These are phyloP conservation scores for Apoda limacodes DNA, from an alignment of 2,888 invertebrate genomes.

Conservation along the genomic window DNA sequence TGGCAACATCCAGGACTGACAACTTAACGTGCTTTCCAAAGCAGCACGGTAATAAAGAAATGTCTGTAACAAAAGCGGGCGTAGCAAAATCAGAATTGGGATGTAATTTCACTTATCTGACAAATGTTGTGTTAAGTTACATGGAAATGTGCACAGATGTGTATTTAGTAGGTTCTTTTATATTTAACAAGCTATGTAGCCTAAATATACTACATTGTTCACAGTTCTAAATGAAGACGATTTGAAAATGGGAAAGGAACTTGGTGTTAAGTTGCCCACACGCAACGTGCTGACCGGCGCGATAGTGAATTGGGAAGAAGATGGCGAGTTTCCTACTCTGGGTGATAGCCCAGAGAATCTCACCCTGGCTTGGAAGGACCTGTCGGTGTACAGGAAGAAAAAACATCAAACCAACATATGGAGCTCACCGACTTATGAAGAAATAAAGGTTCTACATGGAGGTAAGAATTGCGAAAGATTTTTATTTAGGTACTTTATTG, in stretches of 20 bases:
- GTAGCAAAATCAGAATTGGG: no score
- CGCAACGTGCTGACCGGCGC: constrained; percentile 57
- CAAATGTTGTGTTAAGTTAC: no score
- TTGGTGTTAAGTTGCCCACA: constrained; percentile 41
- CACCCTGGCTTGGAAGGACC: constrained; percentile 64
- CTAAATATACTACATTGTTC: no score
- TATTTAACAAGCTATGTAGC: no score
- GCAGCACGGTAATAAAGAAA: no score
- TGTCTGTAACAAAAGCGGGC: no score
- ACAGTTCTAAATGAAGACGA: constrained; percentile 45
- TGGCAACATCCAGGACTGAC: no score
- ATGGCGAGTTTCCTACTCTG: constrained; percentile 42
- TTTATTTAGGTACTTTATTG: no score
- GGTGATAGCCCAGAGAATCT: constrained; percentile 49
- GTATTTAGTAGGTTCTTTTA: no score
- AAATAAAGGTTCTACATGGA: constrained; percentile 65
- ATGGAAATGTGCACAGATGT: no score
- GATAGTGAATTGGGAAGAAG: constrained; percentile 57
- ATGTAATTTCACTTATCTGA: no score
- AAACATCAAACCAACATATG: constrained; percentile 61
- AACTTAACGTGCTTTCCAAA: no score
- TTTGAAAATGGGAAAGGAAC: constrained; percentile 38
- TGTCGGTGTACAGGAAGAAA: constrained; percentile 61
- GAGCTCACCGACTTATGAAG: constrained; percentile 57
- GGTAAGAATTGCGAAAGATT: constrained; percentile 56